Percentiles rank a stretch among this genome's conserved stretches.
Evolutionary conservation across 2,888 invertebrate genomes (phyloP).

Genomic region (Allolobophora icterica): DNA sequence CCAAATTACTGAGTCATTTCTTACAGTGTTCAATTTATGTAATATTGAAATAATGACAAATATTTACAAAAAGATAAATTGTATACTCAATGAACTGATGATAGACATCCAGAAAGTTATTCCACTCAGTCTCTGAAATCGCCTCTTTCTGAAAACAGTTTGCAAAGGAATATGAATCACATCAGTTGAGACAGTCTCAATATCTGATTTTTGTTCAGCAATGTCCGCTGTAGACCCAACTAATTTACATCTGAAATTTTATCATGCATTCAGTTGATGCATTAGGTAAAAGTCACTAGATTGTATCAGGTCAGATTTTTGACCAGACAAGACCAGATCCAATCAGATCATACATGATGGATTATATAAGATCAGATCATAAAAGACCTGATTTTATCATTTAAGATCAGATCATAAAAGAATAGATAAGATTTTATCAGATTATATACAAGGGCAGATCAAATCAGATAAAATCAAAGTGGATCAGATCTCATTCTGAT

Average conservation of each 20-base stretch:
- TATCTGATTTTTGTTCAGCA: neutral
- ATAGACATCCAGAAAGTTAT: slow-evolving; percentile 79
- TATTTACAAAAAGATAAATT: neutral
- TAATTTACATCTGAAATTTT: neutral
- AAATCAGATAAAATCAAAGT: too few species aligned
- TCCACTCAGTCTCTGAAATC: slow-evolving; percentile 71
- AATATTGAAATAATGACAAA: neutral
- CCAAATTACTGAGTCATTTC: neutral
- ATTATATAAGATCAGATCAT: neutral
- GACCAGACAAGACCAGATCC: neutral
- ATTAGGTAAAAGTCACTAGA: neutral
- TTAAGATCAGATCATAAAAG: too few species aligned
- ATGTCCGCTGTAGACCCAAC: neutral
- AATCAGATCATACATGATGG: neutral
- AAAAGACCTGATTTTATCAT: too few species aligned
- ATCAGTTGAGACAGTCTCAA: neutral
- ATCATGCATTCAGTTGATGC: neutral
- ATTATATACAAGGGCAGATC: too few species aligned
- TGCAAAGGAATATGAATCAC: neutral
- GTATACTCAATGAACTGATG: slow-evolving; percentile 71
- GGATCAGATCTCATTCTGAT: neutral
- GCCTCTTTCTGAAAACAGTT: slow-evolving; percentile 30
- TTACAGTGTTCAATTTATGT: neutral
- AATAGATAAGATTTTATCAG: too few species aligned
- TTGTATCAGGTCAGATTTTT: neutral